Base-by-base conservation (phyloP, 2,888 invertebrate genomes). In the Drosophila ustulata region DNA sequence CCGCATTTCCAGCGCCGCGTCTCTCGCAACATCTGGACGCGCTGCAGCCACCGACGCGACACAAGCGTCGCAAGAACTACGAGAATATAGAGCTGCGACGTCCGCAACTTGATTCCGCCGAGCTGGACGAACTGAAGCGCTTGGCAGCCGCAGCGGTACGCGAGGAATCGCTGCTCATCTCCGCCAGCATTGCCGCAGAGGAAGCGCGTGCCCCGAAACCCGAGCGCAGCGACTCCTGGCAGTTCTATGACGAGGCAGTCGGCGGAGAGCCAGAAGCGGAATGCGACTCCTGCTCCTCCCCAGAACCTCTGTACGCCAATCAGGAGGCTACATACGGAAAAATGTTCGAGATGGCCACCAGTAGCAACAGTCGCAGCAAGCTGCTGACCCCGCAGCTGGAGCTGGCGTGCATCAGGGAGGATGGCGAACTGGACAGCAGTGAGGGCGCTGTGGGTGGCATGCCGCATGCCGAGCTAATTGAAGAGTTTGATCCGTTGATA, bases 401-500 rank as follows among this genome's bases (percentile, higher is more conserved):
- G 26, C 47, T 88, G 9, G 69, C 77, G 4, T 72, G 84, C 57
- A 78, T 82, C 46, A 73, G 66, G 25, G 79, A 83, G 64, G 79
- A 88, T 4, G 71, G 66, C 1, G 71, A 76, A 50, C 23, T 84
- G 69, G 61, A 82, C 7, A 72, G 77, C 65, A 66, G 41, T 18
- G 87, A 88, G 11, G 88, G 89, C 3, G 89, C 91, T 0, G 88
- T 89, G 0, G 91, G 90, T 0, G 90, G 80, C 0, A 28, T 57
- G 9, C 67, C 61, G 9, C 67, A 88, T 0, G 89, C 79, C 78
- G 95, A 95, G 87, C 93, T 96, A n/a, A 94, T 96, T 52, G 93
- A 94, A 89, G 95, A 96, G 91, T 96, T 96, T 92, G 96, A 96
- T 92, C 96, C 95, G 2, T 91, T 94, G 26, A 86, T 74, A 23